Evolutionary conservation across 2,797 vertebrate genomes (phyloP), one percentile per base, ranked within the genome.

Genomic region (Tragelaphus oryx): DNA sequence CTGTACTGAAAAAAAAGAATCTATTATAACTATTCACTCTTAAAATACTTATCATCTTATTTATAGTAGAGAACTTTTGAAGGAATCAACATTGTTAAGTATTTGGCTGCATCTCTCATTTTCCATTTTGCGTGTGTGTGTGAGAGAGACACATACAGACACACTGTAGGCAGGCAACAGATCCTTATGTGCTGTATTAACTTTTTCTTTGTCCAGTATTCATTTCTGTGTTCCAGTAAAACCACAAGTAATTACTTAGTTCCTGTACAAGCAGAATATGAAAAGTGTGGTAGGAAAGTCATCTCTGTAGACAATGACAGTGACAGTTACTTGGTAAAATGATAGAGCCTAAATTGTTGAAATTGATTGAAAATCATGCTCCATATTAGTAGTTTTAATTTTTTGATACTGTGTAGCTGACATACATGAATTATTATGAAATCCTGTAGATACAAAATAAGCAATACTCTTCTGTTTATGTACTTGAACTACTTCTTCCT

Each of bases 401-500:
- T 86, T 86, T 84, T 74, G n/a, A 17, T 87, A 83, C 13, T 92
- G 3, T 95, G 7, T 93, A 82, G 46, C 89, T 96, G 41, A 30
- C 30, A 87, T 84, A 30, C 26, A 8, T 93, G 95, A 92, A 41
- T 80, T 94, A 80, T 79, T 94, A 59, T 93, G 78, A 89, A 86
- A 78, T 95, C 20, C 22, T 92, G 5, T 48, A 74, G n/a, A 12
- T 76, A 37, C 22, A 87, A 89, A 93, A 52, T 86, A 88, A n/a
- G 20, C 26, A 75, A n/a, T 74, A 85, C 12, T 86, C 57, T 87
- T 92, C 41, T 52, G 28, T 94, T 87, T 82, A 86, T 93, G 96
- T 92, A 54, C 88, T 92, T 91, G 55, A 75, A 74, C 59, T 4
- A 2, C 30, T 89, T 80, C 95, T 97, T 80, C 28, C 68, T 94